Percentiles rank a stretch among this genome's conserved stretches.
phyloP scores from a whole-genome alignment of 2,888 invertebrate genomes.

The Anticlea derivata region DNA sequence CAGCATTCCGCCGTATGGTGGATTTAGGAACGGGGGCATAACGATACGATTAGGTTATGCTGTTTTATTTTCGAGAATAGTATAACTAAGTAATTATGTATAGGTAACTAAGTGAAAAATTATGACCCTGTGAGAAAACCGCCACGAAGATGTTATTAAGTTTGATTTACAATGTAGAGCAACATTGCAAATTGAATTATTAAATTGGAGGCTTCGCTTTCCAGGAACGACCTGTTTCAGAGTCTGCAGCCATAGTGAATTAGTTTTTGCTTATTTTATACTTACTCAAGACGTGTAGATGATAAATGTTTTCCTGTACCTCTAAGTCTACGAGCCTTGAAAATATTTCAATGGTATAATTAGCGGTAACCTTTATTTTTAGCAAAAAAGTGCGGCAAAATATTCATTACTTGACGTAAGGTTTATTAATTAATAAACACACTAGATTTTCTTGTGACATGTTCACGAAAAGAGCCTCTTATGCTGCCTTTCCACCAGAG shows the following conservation, averaged over 20 bases:
- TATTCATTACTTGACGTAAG: too few species aligned
- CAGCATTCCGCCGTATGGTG: conserved; percentile 82
- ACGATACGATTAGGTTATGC: conserved; percentile 80
- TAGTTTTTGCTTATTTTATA: conserved; percentile 6
- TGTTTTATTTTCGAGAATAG: conserved; percentile 76
- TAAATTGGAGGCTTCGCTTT: conserved; percentile 28
- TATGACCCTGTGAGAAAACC: conserved; percentile 45
- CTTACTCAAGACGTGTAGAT: background rate
- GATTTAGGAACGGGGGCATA: conserved; percentile 84
- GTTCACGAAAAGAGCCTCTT: too few species aligned
- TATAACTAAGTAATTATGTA: conserved; percentile 60
- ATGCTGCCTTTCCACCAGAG: too few species aligned
- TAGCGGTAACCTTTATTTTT: too few species aligned
- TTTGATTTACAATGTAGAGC: conserved; percentile 47
- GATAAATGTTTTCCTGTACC: background rate
- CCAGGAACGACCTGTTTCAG: conserved; percentile 16
- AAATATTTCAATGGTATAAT: too few species aligned
- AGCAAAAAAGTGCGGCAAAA: too few species aligned
- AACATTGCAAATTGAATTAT: conserved; percentile 40
- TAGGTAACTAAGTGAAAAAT: conserved; percentile 61
- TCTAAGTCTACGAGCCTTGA: too few species aligned
- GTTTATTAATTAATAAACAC: too few species aligned
- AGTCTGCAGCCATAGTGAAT: background rate
- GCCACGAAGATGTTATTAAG: conserved; percentile 46
- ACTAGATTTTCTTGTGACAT: too few species aligned